phyloP scores from a whole-genome alignment of 37 sponge, comb jelly and placozoan genomes.

The Petrosia ficiformis region DNA sequence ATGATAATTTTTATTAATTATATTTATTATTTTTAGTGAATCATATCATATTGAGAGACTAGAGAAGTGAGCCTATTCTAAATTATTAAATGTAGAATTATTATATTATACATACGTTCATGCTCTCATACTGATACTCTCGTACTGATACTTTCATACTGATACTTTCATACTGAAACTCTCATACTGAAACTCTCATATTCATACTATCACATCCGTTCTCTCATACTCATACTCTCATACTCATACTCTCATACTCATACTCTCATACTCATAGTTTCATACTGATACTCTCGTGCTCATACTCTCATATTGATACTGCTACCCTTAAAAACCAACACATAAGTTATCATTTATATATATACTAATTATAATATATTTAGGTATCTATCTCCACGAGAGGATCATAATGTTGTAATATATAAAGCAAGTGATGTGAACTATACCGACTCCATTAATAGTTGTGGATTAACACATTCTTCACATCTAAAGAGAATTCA shows the following conservation, averaged over 20 bases:
- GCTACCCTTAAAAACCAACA: too few species aligned
- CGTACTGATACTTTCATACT: not conserved
- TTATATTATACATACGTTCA: not conserved
- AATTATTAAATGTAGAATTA: too few species aligned
- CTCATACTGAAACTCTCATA: not conserved
- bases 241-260: not conserved
- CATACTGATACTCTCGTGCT: not conserved
- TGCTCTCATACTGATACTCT: not conserved
- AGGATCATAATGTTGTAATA: conserved; percentile 37
- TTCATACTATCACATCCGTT: not conserved
- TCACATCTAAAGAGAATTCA: not conserved
- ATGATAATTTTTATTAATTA: not conserved
- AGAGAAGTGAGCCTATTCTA: not conserved
- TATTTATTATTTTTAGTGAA: conserved; percentile 23
- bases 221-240: not conserved
- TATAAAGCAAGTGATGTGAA: conserved; percentile 59
- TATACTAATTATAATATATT: too few species aligned
- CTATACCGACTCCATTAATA: conserved; percentile 1
- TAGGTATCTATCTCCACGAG: too few species aligned
- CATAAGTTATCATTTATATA: too few species aligned
- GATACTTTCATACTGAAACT: not conserved
- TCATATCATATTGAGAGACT: conserved; percentile 36
- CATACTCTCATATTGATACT: not conserved
- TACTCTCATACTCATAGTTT: not conserved
- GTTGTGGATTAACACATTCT: not conserved